Percentiles rank a stretch among this genome's conserved stretches.
Conservation (phyloP, 1,140 invertebrate genomes). For the Apis mellifera region DNA sequence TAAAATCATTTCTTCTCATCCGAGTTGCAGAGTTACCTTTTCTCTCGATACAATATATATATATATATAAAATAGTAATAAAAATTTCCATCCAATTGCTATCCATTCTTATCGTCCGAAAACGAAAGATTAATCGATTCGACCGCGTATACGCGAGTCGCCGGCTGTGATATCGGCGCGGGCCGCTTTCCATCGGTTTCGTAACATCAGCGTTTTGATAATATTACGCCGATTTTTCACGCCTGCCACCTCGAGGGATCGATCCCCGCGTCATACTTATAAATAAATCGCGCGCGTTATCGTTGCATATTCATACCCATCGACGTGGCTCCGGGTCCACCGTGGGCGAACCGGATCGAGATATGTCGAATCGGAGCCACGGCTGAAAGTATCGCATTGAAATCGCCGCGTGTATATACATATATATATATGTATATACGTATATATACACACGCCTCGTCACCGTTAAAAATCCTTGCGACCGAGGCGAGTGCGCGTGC, state of each 20-base stretch:
- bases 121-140: background rate
- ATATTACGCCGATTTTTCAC: constrained; percentile 55
- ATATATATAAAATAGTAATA: too few species aligned
- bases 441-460: background rate
- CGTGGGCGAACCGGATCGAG: constrained; percentile 74
- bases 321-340: constrained; percentile 48
- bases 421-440: too few species aligned
- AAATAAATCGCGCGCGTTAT: constrained; percentile 72
- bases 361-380: constrained; percentile 71
- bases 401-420: constrained; percentile 45
- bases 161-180: background rate
- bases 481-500: constrained; percentile 10
- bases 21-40: too few species aligned
- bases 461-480: constrained; percentile 54
- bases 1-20: too few species aligned
- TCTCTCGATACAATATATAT: too few species aligned
- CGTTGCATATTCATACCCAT: constrained; percentile 74
- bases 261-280: constrained; percentile 68
- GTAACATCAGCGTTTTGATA: constrained; percentile 48
- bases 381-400: constrained; percentile 68
- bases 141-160: background rate
- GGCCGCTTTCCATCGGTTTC: constrained; percentile 48
- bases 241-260: constrained; percentile 50
- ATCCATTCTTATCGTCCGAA: too few species aligned
- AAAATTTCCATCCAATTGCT: too few species aligned